Percentiles rank a stretch among this genome's conserved stretches.
phyloP scores from a whole-genome alignment of 2,113 vertebrate species.

The Macrotis lagotis region DNA sequence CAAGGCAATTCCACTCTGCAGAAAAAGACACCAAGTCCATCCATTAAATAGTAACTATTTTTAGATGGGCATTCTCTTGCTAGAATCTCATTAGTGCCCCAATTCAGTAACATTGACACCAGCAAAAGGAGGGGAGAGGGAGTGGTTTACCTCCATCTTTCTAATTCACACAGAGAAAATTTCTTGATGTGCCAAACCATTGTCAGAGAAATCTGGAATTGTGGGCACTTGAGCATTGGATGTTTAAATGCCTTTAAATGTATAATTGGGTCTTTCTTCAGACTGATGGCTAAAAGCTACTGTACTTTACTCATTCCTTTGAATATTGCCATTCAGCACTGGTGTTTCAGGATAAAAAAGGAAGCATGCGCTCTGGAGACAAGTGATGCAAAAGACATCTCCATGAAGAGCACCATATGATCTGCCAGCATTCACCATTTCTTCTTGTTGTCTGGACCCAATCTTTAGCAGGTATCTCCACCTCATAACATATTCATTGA shows the following conservation, averaged over 20 bases:
- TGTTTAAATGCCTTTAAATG: not conserved
- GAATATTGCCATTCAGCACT: not conserved
- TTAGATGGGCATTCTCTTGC: not conserved
- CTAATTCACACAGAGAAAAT: not conserved
- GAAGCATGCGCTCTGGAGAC: not conserved
- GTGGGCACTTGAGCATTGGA: not conserved
- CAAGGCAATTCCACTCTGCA: not conserved
- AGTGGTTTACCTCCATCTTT: not conserved
- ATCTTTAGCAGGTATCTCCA: not conserved
- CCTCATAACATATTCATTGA: not conserved
- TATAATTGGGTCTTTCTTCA: not conserved
- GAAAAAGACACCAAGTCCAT: not conserved
- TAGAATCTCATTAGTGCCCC: not conserved
- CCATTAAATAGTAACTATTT: not conserved
- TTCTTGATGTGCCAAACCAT: not conserved
- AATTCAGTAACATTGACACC: not conserved
- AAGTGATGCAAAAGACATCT: not conserved
- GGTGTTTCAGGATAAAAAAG: not conserved
- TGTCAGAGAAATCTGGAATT: not conserved
- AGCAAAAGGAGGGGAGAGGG: not conserved
- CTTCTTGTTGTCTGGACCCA: not conserved
- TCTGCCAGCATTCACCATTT: not conserved
- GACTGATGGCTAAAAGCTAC: not conserved
- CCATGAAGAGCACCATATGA: not conserved
- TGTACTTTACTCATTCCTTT: not conserved